Conservation (phyloP, 1,140 invertebrate genomes). For the Cyphomyrmex costatus region DNA sequence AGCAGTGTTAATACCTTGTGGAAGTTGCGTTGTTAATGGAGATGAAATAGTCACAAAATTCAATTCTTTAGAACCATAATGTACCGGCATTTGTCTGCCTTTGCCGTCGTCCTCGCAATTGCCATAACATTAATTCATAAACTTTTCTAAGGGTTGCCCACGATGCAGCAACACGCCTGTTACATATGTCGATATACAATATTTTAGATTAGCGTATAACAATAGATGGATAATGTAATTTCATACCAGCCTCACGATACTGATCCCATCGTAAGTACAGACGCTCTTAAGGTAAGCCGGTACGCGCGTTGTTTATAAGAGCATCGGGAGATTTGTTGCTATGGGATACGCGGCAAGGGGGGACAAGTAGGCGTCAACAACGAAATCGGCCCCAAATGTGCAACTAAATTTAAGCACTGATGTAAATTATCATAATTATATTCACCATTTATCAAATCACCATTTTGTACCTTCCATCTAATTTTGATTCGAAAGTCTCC, state of each 20-base stretch:
- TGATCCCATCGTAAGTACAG: too few species aligned
- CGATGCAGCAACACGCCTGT: constrained; percentile 95
- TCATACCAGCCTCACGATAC: constrained; percentile 96
- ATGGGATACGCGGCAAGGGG: too few species aligned
- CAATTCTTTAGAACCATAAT: constrained; percentile 94
- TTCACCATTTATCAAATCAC: too few species aligned
- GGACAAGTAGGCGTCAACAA: too few species aligned
- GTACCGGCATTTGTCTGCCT: constrained; percentile 98
- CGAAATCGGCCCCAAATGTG: too few species aligned
- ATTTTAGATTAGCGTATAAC: neutral
- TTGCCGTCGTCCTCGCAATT: constrained; percentile 96
- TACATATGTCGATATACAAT: constrained; percentile 7
- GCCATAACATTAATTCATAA: constrained; percentile 99
- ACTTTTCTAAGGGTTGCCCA: constrained; percentile 94
- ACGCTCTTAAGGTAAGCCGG: too few species aligned
- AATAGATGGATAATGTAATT: constrained; percentile 14
- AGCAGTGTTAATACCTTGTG: constrained; percentile 90
- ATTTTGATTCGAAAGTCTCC: too few species aligned
- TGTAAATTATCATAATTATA: too few species aligned
- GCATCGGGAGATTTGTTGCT: too few species aligned
- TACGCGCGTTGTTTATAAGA: too few species aligned
- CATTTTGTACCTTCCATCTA: too few species aligned
- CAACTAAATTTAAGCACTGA: too few species aligned
- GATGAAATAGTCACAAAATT: constrained; percentile 99
- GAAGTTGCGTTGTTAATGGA: constrained; percentile 98